These are phyloP conservation scores for Yponomeuta plumbellus DNA, from an alignment of 2,888 invertebrate genomes.

Conservation along the genomic window DNA sequence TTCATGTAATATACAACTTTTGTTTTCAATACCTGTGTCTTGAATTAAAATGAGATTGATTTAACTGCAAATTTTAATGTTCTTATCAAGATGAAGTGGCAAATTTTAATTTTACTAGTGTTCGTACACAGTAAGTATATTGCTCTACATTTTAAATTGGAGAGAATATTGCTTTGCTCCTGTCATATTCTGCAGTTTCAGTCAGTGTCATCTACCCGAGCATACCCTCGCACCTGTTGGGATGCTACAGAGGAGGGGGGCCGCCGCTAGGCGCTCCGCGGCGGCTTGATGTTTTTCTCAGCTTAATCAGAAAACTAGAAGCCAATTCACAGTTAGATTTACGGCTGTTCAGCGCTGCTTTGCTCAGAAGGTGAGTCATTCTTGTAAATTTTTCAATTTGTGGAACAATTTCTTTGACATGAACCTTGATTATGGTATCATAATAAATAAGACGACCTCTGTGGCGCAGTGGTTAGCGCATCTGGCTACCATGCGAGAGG, in stretches of 20 bases:
- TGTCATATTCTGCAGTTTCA: constrained; percentile 13
- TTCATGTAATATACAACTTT: constrained; percentile 12
- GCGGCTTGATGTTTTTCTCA: constrained; percentile 76
- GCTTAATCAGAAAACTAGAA: constrained; percentile 79
- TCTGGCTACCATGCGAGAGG: no score
- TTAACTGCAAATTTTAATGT: constrained; percentile 15
- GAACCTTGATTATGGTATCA: no score
- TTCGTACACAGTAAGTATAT: constrained; percentile 45
- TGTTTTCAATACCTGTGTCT: constrained; percentile 9
- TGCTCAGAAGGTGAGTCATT: constrained; percentile 73
- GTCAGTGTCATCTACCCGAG: constrained; percentile 50
- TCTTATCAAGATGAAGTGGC: constrained; percentile 34
- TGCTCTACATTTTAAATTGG: no score
- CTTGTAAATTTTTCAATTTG: background rate
- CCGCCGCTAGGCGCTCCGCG: constrained; percentile 69
- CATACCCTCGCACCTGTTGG: constrained; percentile 74
- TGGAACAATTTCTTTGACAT: background rate
- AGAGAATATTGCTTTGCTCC: background rate
- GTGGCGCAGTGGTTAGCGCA: no score
- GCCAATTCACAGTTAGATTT: constrained; percentile 69
- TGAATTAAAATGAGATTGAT: constrained; percentile 18
- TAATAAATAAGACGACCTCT: no score
- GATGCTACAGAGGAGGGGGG: constrained; percentile 76
- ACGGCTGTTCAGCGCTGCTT: constrained; percentile 70
- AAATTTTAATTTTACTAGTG: constrained; percentile 28